Conservation (phyloP, 2,797 vertebrate genomes). For the Naso thynnoides region DNA sequence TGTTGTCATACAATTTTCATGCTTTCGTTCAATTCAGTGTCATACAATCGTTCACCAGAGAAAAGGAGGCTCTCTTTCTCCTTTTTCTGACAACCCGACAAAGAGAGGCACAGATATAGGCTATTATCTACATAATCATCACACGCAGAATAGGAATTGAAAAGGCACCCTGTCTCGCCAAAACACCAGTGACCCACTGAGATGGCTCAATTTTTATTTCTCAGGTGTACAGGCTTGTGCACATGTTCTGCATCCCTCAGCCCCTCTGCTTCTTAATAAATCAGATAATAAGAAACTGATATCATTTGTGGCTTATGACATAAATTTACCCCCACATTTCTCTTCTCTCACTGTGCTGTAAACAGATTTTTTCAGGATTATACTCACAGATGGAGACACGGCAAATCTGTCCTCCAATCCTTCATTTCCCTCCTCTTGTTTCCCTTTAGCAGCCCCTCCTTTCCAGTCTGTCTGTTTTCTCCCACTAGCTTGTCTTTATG, state of each 20-base stretch:
- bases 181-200: constrained; percentile 35
- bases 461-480: constrained; percentile 45
- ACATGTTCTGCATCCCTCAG: constrained; percentile 19
- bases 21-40: constrained; percentile 65
- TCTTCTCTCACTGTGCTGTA: constrained; percentile 53
- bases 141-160: constrained; percentile 37
- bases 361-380: constrained; percentile 79
- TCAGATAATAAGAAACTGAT: constrained; percentile 49
- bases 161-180: constrained; percentile 39
- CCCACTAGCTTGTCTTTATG: constrained; percentile 60
- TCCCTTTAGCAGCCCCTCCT: constrained; percentile 12
- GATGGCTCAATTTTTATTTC: constrained; percentile 26
- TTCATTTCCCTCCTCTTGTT: constrained; percentile 46
- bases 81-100: constrained; percentile 53
- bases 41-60: constrained; percentile 51
- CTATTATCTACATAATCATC: constrained; percentile 51
- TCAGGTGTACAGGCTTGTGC: constrained; percentile 11
- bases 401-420: constrained; percentile 75
- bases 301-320: constrained; percentile 55
- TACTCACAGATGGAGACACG: constrained; percentile 80
- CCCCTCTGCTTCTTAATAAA: constrained; percentile 24
- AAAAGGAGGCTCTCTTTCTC: constrained; percentile 29
- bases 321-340: constrained; percentile 37
- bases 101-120: constrained; percentile 36
- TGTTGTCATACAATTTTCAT: constrained; percentile 62